Conservation (phyloP, 2,113 vertebrate genomes). For the Benthochromis sp. region DNA sequence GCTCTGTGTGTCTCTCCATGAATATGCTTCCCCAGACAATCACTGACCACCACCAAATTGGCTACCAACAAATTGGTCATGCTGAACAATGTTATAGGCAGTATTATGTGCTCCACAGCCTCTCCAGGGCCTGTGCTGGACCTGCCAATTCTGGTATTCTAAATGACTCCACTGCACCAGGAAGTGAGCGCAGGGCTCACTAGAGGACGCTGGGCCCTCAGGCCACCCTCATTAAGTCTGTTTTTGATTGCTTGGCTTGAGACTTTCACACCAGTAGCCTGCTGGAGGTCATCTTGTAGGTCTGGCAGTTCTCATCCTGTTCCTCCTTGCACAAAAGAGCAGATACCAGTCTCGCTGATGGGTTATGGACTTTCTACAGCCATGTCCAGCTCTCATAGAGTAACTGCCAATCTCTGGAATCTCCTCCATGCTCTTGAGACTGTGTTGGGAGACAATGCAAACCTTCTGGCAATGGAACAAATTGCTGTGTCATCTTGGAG, state of each 20-base stretch:
- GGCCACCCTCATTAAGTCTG: not conserved
- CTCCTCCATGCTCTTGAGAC: not conserved
- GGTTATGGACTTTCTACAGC: not conserved
- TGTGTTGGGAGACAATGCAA: not conserved
- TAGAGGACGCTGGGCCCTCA: not conserved
- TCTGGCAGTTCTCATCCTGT: not conserved
- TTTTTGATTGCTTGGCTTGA: not conserved
- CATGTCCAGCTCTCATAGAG: not conserved
- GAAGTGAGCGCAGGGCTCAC: fast-evolving
- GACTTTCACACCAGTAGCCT: not conserved
- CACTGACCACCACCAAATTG: not conserved
- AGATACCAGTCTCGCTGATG: not conserved
- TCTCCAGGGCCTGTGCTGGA: not conserved
- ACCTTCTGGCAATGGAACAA: not conserved
- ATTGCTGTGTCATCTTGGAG: not conserved
- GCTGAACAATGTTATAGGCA: not conserved
- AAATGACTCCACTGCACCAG: not conserved
- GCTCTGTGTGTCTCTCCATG: not conserved
- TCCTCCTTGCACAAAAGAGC: not conserved
- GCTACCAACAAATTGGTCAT: not conserved
- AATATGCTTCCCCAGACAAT: not conserved
- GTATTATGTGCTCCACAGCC: not conserved
- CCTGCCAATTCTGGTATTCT: not conserved
- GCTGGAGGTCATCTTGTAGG: not conserved
- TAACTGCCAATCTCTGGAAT: not conserved